Conservation (phyloP, 2,888 invertebrate species). For the Labia minor region DNA sequence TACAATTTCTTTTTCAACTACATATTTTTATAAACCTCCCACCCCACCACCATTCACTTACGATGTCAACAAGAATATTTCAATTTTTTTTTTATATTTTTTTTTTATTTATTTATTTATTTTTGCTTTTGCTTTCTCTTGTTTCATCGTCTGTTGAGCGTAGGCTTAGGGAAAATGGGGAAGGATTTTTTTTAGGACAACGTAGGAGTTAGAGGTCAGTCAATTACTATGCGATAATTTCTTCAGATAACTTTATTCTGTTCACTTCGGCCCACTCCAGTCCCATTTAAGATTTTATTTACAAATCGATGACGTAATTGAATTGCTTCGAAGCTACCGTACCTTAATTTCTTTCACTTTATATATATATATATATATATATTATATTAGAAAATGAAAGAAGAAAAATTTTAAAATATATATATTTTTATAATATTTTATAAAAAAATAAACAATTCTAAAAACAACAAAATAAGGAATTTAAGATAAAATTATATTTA, state of each 20-base stretch:
- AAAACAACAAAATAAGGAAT: no score
- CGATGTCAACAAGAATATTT: no score
- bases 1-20: background rate
- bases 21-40: background rate
- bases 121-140: no score
- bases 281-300: background rate
- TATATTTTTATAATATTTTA: no score
- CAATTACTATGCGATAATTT: slow-evolving; percentile 8
- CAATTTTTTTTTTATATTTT: no score
- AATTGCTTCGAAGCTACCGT: background rate
- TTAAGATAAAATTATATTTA: no score
- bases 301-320: slow-evolving; percentile 3
- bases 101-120: no score
- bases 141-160: background rate
- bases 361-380: no score
- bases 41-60: no score
- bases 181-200: slow-evolving; percentile 4
- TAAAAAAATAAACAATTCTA: no score
- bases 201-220: slow-evolving; percentile 9
- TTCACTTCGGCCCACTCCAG: background rate
- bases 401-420: no score
- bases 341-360: background rate
- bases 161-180: background rate
- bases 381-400: no score
- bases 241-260: slow-evolving; percentile 13